These are phyloP conservation scores for Branchipolynoe longqiensis DNA, from an alignment of 2,888 invertebrate genomes.

Conservation along the genomic window DNA sequence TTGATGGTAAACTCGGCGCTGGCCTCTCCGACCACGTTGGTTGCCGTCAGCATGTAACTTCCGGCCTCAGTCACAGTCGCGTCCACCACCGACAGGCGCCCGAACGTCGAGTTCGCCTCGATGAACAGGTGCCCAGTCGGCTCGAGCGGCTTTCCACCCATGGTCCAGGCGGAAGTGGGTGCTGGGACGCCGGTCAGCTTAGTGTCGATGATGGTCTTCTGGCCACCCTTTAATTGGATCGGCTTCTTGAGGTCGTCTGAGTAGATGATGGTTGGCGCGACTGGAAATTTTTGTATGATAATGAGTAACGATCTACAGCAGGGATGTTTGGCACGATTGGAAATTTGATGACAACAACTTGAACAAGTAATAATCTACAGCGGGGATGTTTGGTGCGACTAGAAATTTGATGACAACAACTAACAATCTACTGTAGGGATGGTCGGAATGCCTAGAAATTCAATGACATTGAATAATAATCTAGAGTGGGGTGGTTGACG, in stretches of 20 bases:
- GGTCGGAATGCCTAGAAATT: too few relatives aligned
- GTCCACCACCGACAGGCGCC: constrained; percentile 67
- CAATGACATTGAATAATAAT: too few relatives aligned
- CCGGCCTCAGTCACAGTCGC: constrained; percentile 77
- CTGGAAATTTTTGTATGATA: constrained; percentile 43
- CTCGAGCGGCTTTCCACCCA: constrained; percentile 84
- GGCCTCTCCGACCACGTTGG: constrained; percentile 67
- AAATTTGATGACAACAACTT: background rate
- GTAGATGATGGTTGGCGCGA: constrained; percentile 83
- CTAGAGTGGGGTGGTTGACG: too few relatives aligned
- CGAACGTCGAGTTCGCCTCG: constrained; percentile 56
- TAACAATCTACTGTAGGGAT: too few relatives aligned
- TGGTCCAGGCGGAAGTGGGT: constrained; percentile 87
- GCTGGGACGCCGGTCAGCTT: constrained; percentile 87
- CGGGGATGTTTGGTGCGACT: too few relatives aligned
- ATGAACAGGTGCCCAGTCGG: constrained; percentile 41
- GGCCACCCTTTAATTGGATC: constrained; percentile 85
- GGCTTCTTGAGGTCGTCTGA: constrained; percentile 85
- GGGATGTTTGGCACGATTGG: background rate
- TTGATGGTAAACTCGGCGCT: constrained; percentile 65
- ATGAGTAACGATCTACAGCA: background rate
- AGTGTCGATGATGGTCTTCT: constrained; percentile 83
- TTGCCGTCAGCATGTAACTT: constrained; percentile 64
- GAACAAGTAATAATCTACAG: background rate
- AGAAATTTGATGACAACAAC: too few relatives aligned